These are phyloP conservation scores for Acanthosoma haemorrhoidale DNA, from an alignment of 2,888 invertebrate genomes.

Conservation along the genomic window DNA sequence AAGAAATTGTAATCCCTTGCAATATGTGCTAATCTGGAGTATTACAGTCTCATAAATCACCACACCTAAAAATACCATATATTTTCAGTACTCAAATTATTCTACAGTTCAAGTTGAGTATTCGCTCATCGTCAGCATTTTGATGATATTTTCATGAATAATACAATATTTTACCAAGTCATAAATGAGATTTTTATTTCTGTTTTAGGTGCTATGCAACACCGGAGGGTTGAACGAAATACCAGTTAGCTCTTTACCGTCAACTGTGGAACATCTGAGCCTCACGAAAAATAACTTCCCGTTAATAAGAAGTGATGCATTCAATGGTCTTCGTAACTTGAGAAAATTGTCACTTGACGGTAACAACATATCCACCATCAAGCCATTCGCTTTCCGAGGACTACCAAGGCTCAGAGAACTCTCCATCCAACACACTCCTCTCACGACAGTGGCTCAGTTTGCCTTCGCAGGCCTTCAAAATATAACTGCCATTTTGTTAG, in stretches of 20 bases:
- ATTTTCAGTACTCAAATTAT: too few relatives aligned
- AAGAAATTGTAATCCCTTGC: too few relatives aligned
- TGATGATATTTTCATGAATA: too few relatives aligned
- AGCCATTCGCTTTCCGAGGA: conserved; percentile 81
- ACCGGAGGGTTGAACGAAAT: conserved; percentile 75
- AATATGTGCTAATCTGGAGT: too few relatives aligned
- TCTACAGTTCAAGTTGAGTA: too few relatives aligned
- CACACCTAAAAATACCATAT: too few relatives aligned
- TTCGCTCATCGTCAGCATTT: too few relatives aligned
- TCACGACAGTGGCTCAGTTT: conserved; percentile 72
- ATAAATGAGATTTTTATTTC: conserved; percentile 38
- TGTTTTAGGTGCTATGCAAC: conserved; percentile 77
- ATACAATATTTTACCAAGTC: too few relatives aligned
- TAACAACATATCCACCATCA: conserved; percentile 77
- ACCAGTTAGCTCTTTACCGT: conserved; percentile 66
- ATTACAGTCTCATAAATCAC: too few relatives aligned
- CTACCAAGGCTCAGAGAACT: conserved; percentile 70
- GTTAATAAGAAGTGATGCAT: conserved; percentile 74
- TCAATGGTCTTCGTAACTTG: conserved; percentile 70
- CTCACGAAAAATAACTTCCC: conserved; percentile 80
- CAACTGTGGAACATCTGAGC: conserved; percentile 76
- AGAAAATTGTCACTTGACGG: conserved; percentile 78
- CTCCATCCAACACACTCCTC: conserved; percentile 79
- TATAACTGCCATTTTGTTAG: conserved; percentile 63
- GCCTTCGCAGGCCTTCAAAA: conserved; percentile 81